These are phyloP conservation scores for Ctenopoma kingsleyae DNA, from an alignment of 2,797 vertebrate species.

Conservation along the genomic window DNA sequence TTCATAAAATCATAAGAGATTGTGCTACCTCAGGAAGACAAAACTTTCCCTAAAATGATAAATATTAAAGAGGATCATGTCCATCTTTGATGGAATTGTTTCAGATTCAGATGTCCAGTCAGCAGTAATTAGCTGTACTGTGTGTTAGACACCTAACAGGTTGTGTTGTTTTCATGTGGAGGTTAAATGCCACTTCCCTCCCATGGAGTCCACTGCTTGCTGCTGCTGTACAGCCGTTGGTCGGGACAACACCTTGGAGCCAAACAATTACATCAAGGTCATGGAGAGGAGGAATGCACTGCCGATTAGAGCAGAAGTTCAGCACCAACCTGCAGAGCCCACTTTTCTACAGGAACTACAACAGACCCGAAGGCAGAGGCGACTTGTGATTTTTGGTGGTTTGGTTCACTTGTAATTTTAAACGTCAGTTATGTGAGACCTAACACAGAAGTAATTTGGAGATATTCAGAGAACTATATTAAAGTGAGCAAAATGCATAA, in stretches of 20 bases:
- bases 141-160: slow-evolving; percentile 60
- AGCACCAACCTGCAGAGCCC: slow-evolving; percentile 46
- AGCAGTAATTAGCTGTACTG: slow-evolving; percentile 68
- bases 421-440: neutral
- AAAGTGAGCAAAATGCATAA: neutral
- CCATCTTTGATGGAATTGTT: slow-evolving; percentile 7
- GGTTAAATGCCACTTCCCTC: slow-evolving; percentile 71
- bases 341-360: neutral
- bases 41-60: neutral
- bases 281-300: slow-evolving; percentile 80
- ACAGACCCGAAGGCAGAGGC: neutral
- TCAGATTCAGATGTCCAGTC: slow-evolving; percentile 42
- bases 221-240: slow-evolving; percentile 54
- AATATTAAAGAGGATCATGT: neutral
- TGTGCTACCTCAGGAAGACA: no score
- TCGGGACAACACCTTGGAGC: slow-evolving; percentile 75
- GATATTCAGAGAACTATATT: neutral
- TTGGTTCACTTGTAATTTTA: neutral
- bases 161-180: slow-evolving; percentile 69
- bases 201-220: slow-evolving; percentile 41
- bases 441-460: neutral
- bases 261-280: slow-evolving; percentile 83
- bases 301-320: slow-evolving; percentile 69
- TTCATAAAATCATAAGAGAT: neutral
- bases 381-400: neutral